A percentile compares a stretch with the other conserved stretches of the same genome.
These are phyloP conservation scores for Seriola aureovittata DNA, from an alignment of 2,113 vertebrate genomes.

Conservation along the genomic window DNA sequence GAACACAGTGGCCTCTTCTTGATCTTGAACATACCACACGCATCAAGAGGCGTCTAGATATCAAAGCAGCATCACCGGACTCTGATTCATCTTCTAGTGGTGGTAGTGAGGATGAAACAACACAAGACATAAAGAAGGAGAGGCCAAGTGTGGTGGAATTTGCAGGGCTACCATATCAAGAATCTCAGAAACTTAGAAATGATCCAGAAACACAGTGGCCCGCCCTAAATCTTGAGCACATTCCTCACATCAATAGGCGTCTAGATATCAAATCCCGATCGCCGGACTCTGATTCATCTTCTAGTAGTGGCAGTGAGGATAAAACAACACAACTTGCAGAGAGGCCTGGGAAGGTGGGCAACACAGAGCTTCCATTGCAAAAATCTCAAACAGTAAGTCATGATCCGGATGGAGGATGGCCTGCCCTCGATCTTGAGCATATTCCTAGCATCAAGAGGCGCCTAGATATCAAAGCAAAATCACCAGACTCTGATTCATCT, in stretches of 20 bases:
- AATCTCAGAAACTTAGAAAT: neutral
- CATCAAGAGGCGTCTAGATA: too few species aligned
- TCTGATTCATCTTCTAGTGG: neutral
- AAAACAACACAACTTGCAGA: neutral
- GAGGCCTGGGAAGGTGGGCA: accelerated
- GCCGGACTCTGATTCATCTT: neutral
- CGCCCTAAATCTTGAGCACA: constrained; percentile 2
- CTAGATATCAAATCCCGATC: constrained; percentile 43
- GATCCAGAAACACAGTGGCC: neutral
- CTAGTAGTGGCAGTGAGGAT: constrained; percentile 52
- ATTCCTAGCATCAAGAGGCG: neutral
- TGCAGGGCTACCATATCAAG: neutral
- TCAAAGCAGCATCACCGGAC: too few species aligned
- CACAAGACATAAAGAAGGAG: constrained; percentile 31
- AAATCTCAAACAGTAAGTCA: neutral
- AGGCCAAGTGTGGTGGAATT: constrained; percentile 15
- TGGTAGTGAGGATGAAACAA: neutral
- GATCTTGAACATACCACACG: too few species aligned
- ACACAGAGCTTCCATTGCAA: neutral
- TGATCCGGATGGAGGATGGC: neutral
- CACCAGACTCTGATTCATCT: neutral
- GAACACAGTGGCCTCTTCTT: neutral
- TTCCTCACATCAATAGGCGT: neutral
- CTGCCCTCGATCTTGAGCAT: constrained; percentile 1
- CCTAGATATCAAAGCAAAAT: constrained; percentile 38